Base-by-base conservation (phyloP, 1,140 invertebrate genomes). In the Drosophila rufa region DNA sequence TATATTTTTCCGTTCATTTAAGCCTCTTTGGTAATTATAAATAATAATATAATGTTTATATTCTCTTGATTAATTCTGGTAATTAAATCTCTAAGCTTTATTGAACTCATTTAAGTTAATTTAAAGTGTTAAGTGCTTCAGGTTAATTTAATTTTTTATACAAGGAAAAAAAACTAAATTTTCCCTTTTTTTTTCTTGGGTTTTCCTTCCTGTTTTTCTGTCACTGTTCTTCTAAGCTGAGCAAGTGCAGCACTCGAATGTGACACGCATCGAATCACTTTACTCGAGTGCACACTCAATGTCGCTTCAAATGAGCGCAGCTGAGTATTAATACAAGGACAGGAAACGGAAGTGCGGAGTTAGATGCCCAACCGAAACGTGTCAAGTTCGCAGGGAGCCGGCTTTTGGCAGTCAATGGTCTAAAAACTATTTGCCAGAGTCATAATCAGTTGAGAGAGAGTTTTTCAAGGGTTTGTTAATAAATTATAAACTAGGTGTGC, bases 251-350 rank as follows among this genome's bases (percentile, higher is more conserved):
- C 68, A 70, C 65, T 75, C 73, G 69, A 82, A 79, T 79, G 57
- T 59, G 75, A 82, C 82, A 79, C 75, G 75, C 79, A 82, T 76
- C 75, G 66, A 86, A 82, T 82, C 83, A 71, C 83, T 82, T 79
- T 55, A 76, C 53, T 68, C 83, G 77, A 82, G 83, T 77, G 75
- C 70, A 79, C 83, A 87, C 83, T 86, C 75, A 82, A 82, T 67
- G 71, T 67, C 68, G 56, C 74, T 61, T 69, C 50, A 59, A 77
- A 77, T 77, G 73, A 55, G 55, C 47, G 42, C 61, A 55, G 46
- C 46, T 60, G 62, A 58, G 51, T 73, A 50, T 48, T 51, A 73
- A 73, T 73, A 60, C 46, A 38, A 17, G 22, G 27, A 9, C 30
- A 60, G 42, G 46, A 50, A 50, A 14, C 22, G 38, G 47, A 43